A percentile compares a stretch with the other conserved stretches of the same genome.
These are phyloP conservation scores for Conistra vaccinii DNA, from an alignment of 2,888 invertebrate genomes.

Conservation along the genomic window DNA sequence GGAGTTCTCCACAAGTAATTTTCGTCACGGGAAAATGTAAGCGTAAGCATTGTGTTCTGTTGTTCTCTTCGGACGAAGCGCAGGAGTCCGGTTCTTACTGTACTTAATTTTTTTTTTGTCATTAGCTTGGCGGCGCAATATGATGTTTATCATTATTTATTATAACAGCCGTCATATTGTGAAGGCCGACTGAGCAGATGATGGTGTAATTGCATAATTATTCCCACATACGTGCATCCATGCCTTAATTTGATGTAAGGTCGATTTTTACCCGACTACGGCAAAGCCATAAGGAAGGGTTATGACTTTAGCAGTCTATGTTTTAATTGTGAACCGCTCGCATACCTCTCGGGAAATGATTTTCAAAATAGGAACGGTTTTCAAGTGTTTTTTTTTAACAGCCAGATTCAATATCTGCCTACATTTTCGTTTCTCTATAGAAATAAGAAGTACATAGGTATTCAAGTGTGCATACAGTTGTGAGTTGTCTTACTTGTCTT, in stretches of 20 bases:
- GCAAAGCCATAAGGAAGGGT: too few relatives aligned
- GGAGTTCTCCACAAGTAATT: conserved; percentile 83
- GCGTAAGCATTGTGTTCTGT: conserved; percentile 85
- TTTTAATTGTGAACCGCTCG: background rate
- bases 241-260: background rate
- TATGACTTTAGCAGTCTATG: too few relatives aligned
- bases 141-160: conserved; percentile 4
- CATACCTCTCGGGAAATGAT: background rate
- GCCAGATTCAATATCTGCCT: background rate
- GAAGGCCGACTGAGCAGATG: conserved; percentile 68
- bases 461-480: conserved; percentile 21
- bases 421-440: background rate
- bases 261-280: too few relatives aligned
- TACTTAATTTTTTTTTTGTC: conserved; percentile 38
- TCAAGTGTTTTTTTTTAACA: background rate
- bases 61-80: conserved; percentile 66
- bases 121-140: conserved; percentile 1
- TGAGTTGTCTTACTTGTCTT: conserved; percentile 31
- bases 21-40: conserved; percentile 87
- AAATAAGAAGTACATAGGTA: conserved; percentile 12
- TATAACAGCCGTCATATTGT: conserved; percentile 5
- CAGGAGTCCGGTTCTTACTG: conserved; percentile 50
- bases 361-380: conserved; percentile 3
- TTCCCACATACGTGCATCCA: conserved; percentile 14
- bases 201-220: conserved; percentile 73